phyloP scores from a whole-genome alignment of 2,888 invertebrate species.

The Heliconius ismenius region DNA sequence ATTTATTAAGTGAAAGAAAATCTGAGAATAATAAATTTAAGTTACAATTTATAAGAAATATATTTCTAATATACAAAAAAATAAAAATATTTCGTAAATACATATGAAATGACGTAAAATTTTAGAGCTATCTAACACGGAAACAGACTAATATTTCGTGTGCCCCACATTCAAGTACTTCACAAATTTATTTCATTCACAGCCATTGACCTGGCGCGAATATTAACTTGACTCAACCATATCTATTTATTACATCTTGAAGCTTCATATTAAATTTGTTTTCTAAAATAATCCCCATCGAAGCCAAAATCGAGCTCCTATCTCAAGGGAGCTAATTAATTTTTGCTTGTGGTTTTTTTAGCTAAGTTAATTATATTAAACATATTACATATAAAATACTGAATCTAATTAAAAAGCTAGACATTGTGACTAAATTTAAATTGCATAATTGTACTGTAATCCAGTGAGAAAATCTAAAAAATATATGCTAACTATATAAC shows the following conservation, averaged over 20 bases:
- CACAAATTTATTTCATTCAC: constrained; percentile 1
- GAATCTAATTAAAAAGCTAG: background rate
- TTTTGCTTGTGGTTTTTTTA: background rate
- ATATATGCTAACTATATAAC: background rate
- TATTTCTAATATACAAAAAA: background rate
- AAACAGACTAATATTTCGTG: constrained; percentile 7
- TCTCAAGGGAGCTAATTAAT: constrained; percentile 19
- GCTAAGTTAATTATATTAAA: background rate
- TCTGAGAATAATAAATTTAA: background rate
- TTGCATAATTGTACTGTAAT: constrained; percentile 31
- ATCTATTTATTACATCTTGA: constrained; percentile 5
- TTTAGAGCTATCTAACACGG: constrained; percentile 11
- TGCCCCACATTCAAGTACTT: constrained; percentile 8
- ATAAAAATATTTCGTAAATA: background rate
- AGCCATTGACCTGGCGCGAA: background rate
- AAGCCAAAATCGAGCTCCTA: background rate
- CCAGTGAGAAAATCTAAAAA: constrained; percentile 32
- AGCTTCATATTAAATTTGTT: background rate
- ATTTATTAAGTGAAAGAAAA: background rate
- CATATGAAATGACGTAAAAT: background rate
- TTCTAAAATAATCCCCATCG: constrained; percentile 4
- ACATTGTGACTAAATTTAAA: background rate
- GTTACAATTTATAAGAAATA: background rate
- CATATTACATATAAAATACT: background rate
- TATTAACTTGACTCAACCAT: background rate